These are phyloP conservation scores for Axis porcinus DNA, from an alignment of 2,113 vertebrate genomes.

Conservation along the genomic window DNA sequence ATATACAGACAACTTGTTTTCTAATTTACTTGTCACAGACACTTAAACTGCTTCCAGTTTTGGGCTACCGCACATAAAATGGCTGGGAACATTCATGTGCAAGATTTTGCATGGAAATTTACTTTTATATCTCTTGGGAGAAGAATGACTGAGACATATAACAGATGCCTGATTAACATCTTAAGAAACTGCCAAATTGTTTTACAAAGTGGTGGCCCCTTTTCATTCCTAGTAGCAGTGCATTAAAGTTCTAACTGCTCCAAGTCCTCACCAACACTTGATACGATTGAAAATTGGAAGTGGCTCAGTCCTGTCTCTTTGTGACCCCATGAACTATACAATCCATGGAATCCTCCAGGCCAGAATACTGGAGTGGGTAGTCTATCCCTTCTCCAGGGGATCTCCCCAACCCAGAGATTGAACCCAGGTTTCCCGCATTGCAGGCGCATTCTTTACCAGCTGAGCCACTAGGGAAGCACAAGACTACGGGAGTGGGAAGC, in stretches of 20 bases:
- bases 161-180: neutral
- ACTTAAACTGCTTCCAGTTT: neutral
- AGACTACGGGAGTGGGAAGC: accelerated
- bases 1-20: neutral
- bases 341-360: neutral
- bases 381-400: neutral
- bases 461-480: neutral
- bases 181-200: neutral
- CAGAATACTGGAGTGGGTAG: neutral
- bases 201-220: neutral
- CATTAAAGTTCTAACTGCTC: neutral
- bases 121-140: neutral
- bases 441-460: neutral
- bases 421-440: neutral
- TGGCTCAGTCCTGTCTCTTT: neutral
- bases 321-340: neutral
- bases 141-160: neutral
- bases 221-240: neutral
- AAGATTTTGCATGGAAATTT: neutral
- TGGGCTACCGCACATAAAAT: neutral
- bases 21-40: neutral
- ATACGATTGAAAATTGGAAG: neutral
- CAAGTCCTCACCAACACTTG: neutral
- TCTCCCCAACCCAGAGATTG: neutral
- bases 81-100: neutral